Evolutionary conservation across 1,140 invertebrate species (phyloP).

Genomic region (Riptortus pedestris): DNA sequence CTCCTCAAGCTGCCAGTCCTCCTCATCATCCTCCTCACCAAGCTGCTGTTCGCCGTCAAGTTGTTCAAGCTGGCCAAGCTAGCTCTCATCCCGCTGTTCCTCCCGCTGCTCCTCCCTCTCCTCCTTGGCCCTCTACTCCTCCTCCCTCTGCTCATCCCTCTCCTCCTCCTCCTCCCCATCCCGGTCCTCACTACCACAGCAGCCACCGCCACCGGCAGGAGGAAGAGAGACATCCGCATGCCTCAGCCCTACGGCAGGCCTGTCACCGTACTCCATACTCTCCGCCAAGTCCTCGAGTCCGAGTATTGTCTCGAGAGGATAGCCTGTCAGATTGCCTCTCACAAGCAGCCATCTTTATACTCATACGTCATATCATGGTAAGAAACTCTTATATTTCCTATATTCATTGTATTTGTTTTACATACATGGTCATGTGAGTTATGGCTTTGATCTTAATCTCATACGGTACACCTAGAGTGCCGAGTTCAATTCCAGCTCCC

Average conservation of each 20-base stretch:
- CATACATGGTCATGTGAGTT: too few relatives aligned
- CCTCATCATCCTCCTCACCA: slow-evolving; percentile 10
- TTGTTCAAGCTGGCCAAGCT: slow-evolving; percentile 20
- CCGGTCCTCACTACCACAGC: slow-evolving; percentile 5
- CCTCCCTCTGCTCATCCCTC: slow-evolving; percentile 19
- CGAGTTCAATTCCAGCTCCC: too few relatives aligned
- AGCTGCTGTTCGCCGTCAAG: slow-evolving; percentile 20
- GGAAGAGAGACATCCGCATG: background rate
- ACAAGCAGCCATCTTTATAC: slow-evolving; percentile 10
- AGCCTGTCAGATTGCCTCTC: slow-evolving; percentile 16
- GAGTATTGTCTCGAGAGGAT: slow-evolving; percentile 23
- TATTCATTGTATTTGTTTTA: too few relatives aligned
- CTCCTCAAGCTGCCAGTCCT: slow-evolving; percentile 23
- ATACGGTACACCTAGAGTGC: too few relatives aligned
- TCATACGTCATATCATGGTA: slow-evolving; percentile 20
- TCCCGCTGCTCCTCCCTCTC: slow-evolving; percentile 16
- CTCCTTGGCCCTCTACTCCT: slow-evolving; percentile 19
- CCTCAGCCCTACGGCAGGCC: background rate
- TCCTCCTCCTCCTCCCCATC: slow-evolving; percentile 19
- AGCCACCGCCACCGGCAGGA: background rate
- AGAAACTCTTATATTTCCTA: too few relatives aligned
- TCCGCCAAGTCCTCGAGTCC: slow-evolving; percentile 15
- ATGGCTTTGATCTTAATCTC: too few relatives aligned
- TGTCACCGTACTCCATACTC: background rate
- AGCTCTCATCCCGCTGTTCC: slow-evolving; percentile 1